These are phyloP conservation scores for Ornithorhynchus anatinus DNA, from an alignment of 2,113 vertebrate species.

Conservation along the genomic window DNA sequence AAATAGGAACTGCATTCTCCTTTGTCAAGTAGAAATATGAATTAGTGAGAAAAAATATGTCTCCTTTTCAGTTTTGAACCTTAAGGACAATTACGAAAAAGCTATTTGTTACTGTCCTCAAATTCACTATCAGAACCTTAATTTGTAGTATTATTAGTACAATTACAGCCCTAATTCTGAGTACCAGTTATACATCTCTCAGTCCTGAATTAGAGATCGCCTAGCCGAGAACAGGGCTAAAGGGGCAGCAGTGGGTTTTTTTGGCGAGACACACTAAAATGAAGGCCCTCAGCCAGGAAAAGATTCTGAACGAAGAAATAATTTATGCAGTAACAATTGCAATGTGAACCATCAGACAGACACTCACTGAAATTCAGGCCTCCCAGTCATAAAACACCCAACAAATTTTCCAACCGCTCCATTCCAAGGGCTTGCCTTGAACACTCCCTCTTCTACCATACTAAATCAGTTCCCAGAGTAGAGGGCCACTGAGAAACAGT, in stretches of 20 bases:
- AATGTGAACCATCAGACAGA: neutral
- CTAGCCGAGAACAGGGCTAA: neutral
- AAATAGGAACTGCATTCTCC: constrained; percentile 45
- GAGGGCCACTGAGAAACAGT: too few relatives aligned
- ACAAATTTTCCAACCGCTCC: too few relatives aligned
- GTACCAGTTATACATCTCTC: neutral
- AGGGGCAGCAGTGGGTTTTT: neutral
- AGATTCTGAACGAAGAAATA: constrained; percentile 14
- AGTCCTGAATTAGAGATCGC: neutral
- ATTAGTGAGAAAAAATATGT: neutral
- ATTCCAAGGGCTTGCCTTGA: too few relatives aligned
- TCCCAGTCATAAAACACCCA: too few relatives aligned
- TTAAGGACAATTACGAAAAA: too few relatives aligned
- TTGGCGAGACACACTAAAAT: constrained; percentile 25
- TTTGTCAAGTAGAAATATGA: constrained; percentile 56
- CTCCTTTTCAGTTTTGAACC: neutral
- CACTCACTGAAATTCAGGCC: neutral
- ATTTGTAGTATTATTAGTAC: too few relatives aligned
- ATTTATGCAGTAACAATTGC: constrained; percentile 7
- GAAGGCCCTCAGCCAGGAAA: constrained; percentile 10
- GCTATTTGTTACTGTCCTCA: too few relatives aligned
- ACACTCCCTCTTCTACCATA: too few relatives aligned
- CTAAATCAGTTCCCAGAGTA: too few relatives aligned
- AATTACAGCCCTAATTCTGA: neutral
- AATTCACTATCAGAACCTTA: too few relatives aligned